Conservation (phyloP, 2,888 invertebrate species). For the Acanthoscelides obtectus region DNA sequence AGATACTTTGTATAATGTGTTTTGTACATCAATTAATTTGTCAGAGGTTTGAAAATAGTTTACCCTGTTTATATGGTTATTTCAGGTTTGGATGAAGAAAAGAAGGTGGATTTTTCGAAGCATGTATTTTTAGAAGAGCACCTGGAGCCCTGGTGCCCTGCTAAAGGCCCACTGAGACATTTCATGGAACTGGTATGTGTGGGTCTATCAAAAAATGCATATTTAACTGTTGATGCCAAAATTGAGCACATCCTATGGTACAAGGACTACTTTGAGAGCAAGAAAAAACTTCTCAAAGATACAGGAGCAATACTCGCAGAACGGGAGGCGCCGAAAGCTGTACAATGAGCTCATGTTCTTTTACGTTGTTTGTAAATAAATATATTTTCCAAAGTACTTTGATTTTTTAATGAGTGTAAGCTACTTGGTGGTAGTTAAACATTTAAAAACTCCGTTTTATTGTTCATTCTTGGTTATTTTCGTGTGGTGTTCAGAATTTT, state of each 20-base stretch:
- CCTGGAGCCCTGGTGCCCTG: conserved; percentile 86
- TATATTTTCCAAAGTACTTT: too few relatives aligned
- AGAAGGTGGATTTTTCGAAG: conserved; percentile 77
- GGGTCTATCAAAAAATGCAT: conserved; percentile 92
- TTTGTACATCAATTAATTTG: background rate
- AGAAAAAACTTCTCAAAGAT: conserved; percentile 65
- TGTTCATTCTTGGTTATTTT: too few relatives aligned
- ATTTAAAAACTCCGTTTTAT: too few relatives aligned
- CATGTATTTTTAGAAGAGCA: conserved; percentile 90
- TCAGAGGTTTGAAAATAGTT: background rate
- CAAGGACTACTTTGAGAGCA: conserved; percentile 80
- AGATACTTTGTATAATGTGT: too few relatives aligned
- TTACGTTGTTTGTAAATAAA: background rate
- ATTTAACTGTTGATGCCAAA: conserved; percentile 83
- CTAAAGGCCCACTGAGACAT: conserved; percentile 84
- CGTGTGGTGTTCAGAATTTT: too few relatives aligned
- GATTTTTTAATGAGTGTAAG: too few relatives aligned
- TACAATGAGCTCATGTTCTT: background rate
- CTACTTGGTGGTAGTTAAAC: too few relatives aligned
- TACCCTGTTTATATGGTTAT: conserved; percentile 6
- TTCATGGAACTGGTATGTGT: conserved; percentile 96
- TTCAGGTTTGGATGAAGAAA: conserved; percentile 62
- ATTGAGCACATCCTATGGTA: conserved; percentile 89
- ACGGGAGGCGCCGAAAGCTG: background rate
- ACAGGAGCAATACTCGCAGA: conserved; percentile 55